phyloP scores from a whole-genome alignment of 30 jellyfish, hydroid and myxozoan species.

The Chironex yamaguchii region DNA sequence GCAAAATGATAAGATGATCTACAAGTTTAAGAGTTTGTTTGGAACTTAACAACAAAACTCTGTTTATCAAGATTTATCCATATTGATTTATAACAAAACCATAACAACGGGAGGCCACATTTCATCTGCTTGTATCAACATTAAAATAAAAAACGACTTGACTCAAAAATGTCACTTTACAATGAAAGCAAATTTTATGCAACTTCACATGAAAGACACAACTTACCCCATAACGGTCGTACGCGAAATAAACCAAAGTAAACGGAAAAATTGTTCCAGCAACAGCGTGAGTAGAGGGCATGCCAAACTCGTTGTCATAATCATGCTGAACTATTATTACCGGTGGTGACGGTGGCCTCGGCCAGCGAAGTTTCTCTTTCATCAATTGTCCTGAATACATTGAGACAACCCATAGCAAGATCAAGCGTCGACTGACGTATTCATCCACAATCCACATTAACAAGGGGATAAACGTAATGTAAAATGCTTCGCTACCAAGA shows the following conservation, averaged over 20 bases:
- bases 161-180: too few species aligned
- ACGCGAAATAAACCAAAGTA: slow-evolving; percentile 60
- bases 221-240: slow-evolving; percentile 69
- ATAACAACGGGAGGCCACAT: too few species aligned
- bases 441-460: slow-evolving; percentile 71
- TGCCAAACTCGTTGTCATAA: slow-evolving; percentile 65
- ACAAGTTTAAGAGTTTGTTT: too few species aligned
- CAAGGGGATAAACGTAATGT: slow-evolving; percentile 66
- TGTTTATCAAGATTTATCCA: too few species aligned
- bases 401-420: slow-evolving; percentile 58
- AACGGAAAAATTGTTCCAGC: slow-evolving; percentile 72
- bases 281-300: slow-evolving; percentile 81
- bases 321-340: slow-evolving; percentile 44
- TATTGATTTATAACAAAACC: too few species aligned
- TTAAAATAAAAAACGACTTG: too few species aligned
- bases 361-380: slow-evolving; percentile 71
- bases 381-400: slow-evolving; percentile 73
- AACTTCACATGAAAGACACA: too few species aligned
- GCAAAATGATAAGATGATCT: too few species aligned
- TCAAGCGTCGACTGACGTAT: slow-evolving; percentile 43
- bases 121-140: too few species aligned
- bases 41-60: too few species aligned
- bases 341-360: slow-evolving; percentile 72
- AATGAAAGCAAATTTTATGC: too few species aligned
- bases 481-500: slow-evolving; percentile 61